Evolutionary conservation across 2,888 invertebrate species (phyloP).

Genomic region (Synanthedon andrenaeformis): DNA sequence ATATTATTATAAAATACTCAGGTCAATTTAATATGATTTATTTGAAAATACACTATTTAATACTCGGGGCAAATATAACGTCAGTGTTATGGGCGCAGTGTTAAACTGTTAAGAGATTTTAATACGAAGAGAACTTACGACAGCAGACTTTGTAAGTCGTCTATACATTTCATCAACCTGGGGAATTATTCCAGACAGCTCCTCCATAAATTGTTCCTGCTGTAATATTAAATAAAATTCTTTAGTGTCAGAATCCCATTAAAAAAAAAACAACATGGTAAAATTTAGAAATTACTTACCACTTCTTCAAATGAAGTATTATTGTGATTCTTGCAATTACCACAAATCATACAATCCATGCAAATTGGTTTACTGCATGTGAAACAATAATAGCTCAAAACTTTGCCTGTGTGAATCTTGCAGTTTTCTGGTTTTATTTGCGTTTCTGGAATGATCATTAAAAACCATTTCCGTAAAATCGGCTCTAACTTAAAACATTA

Average conservation of each 20-base stretch:
- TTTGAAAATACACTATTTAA: background rate
- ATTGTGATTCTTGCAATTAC: slow-evolving; percentile 54
- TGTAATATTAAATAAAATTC: slow-evolving; percentile 21
- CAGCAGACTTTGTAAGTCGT: slow-evolving; percentile 55
- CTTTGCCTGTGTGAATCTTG: slow-evolving; percentile 37
- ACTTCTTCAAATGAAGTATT: slow-evolving; percentile 44
- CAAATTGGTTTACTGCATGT: slow-evolving; percentile 48
- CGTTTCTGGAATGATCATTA: slow-evolving; percentile 18
- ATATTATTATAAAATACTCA: no score
- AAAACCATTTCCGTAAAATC: background rate
- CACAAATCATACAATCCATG: slow-evolving; percentile 56
- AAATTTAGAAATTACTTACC: slow-evolving; percentile 26
- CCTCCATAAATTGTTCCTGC: slow-evolving; percentile 40
- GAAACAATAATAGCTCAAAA: slow-evolving; percentile 50
- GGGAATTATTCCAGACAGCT: slow-evolving; percentile 34
- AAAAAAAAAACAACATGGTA: background rate
- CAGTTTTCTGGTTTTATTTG: slow-evolving; percentile 24
- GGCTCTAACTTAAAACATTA: no score
- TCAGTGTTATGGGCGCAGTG: no score
- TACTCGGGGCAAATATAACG: background rate
- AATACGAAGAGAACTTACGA: slow-evolving; percentile 29
- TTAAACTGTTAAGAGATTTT: no score
- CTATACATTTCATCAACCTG: slow-evolving; percentile 48
- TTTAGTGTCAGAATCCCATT: background rate
- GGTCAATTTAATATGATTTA: background rate